These are phyloP conservation scores for Tachuris rubrigastra DNA, from an alignment of 2,113 vertebrate species.

Conservation along the genomic window DNA sequence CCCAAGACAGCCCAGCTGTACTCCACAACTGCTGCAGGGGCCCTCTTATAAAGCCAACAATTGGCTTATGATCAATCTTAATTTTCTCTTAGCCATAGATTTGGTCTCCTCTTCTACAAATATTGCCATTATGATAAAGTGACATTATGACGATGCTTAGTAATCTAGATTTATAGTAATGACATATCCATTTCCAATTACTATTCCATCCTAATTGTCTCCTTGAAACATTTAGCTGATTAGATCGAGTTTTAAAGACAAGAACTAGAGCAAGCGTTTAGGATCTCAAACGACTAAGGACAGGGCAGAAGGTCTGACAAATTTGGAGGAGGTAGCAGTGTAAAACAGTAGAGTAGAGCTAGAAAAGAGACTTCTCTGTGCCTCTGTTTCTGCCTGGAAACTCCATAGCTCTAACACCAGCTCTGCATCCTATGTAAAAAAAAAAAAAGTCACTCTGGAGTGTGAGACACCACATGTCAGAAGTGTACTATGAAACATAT, in stretches of 20 bases:
- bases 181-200: background rate
- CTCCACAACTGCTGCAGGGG: background rate
- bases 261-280: background rate
- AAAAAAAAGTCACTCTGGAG: background rate
- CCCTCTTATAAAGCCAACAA: background rate
- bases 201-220: background rate
- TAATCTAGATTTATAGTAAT: background rate
- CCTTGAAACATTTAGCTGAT: background rate
- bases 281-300: background rate
- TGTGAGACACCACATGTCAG: slow-evolving; percentile 66
- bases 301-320: background rate
- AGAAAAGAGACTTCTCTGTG: background rate
- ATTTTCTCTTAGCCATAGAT: background rate
- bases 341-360: background rate
- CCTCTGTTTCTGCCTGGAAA: background rate
- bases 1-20: background rate
- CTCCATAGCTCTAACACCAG: background rate
- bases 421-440: background rate
- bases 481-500: slow-evolving; percentile 32
- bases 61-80: background rate
- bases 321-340: background rate
- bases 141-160: background rate
- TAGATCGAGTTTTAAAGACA: background rate
- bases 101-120: background rate
- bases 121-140: background rate